A percentile compares a stretch with the other conserved stretches of the same genome.
Conservation (phyloP, 2,888 invertebrate species). For the Pardosa pseudoannulata region DNA sequence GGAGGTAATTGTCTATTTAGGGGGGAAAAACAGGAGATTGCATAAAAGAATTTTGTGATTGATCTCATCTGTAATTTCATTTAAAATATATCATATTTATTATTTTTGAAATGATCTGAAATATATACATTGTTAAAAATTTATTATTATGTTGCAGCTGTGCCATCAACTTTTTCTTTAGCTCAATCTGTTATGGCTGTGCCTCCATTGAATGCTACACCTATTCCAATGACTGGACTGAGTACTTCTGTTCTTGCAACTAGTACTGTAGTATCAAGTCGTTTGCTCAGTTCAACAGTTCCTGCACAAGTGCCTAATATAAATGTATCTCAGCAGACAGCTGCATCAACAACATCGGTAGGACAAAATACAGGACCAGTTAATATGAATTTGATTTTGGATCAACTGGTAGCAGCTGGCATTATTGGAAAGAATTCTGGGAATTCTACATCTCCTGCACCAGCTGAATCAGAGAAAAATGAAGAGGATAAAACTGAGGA, state of each 20-base stretch:
- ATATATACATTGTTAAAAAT: no score
- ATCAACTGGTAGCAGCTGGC: conserved; percentile 90
- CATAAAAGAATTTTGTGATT: no score
- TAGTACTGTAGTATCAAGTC: background rate
- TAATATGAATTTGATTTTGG: conserved; percentile 88
- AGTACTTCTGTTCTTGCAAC: background rate
- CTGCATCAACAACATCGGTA: background rate
- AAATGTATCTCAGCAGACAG: background rate
- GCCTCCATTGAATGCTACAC: no score
- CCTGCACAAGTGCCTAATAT: background rate
- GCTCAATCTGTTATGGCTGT: no score
- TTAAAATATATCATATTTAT: no score
- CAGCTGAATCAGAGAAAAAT: conserved; percentile 1
- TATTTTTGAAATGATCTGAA: no score
- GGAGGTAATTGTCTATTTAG: no score
- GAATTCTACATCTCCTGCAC: background rate
- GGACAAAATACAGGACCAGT: conserved; percentile 75
- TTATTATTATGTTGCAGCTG: no score
- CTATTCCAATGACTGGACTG: no score
- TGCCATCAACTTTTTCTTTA: no score
- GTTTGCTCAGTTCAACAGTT: background rate
- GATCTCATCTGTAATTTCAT: no score
- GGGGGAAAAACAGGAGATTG: no score
- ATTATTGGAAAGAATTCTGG: conserved; percentile 80
- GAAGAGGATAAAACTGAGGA: conserved; percentile 68